Base-by-base conservation (phyloP, 2,888 invertebrate genomes). In the Sceliomorpha sp. region DNA sequence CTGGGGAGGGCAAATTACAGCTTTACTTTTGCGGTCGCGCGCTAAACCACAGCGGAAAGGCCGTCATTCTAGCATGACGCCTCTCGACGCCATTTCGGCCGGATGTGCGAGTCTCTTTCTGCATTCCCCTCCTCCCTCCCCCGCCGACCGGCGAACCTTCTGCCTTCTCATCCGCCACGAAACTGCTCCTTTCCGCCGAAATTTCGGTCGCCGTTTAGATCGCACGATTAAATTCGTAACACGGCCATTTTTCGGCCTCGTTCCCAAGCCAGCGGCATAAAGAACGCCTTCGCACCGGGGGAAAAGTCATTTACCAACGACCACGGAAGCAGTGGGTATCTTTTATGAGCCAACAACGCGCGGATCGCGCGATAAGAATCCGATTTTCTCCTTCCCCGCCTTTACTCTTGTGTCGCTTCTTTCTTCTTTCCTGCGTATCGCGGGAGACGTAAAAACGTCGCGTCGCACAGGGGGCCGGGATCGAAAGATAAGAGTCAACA, bases 121-220 rank as follows among this genome's bases (percentile, higher is more conserved):
- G 20, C 13, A n/a, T n/a, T n/a, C n/a, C n/a, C n/a, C n/a, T n/a
- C n/a, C n/a, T n/a, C n/a, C n/a, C n/a, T n/a, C n/a, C n/a, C n/a
- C n/a, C n/a, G n/a, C n/a, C n/a, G n/a, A n/a, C n/a, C n/a, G n/a
- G n/a, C n/a, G n/a, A n/a, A n/a, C n/a, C n/a, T n/a, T n/a, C n/a
- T n/a, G n/a, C n/a, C n/a, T n/a, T n/a, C n/a, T n/a, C n/a, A n/a
- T n/a, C n/a, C n/a, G n/a, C n/a, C n/a, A n/a, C n/a, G n/a, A n/a
- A n/a, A n/a, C n/a, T n/a, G 10, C 24, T 2, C 8, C 13, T 40
- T 26, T 13, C 14, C 14, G 55, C 24, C 45, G 26, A 26, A 66
- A 66, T 51, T 66, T 66, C 17, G 51, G 66, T 50, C 6, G 15
- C 14, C 15, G 50, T 44, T 42, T 34, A 58, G 58, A 64, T 64